Evolutionary conservation across 1,140 invertebrate species (phyloP), one percentile per base, ranked within the genome.

Genomic region (Doryteuthis pealeii): DNA sequence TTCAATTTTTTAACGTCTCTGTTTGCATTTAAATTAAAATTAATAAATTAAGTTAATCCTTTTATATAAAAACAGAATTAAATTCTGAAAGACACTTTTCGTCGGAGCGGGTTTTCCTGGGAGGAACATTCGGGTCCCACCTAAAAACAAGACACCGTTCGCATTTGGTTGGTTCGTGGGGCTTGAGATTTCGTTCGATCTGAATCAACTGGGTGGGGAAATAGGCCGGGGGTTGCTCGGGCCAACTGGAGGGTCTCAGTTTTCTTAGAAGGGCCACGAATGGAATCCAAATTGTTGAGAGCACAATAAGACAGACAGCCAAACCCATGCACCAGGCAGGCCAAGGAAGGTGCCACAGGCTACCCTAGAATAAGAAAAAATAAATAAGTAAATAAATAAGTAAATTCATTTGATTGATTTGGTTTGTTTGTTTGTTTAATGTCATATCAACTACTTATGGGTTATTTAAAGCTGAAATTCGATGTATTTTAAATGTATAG

Each of bases 321-420:
- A 96, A 92, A 15, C 88, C 91, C 87, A 96, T 90, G 14, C 95
- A 94, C 95, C 95, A 96, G 71, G 90, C 90, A 28, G 96, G 96
- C 88, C 96, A 97, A 26, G 87, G 87, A 8, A 90, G 91, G 54
- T 91, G 87, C 28, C 91, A 90, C 0, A 92, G 90, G 76, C 90
- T 87, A 73, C 93, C 94, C 94, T 95, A 84, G 54, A 85, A 83
- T 30, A 70, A 73, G 76, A 15, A 78, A 66, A 75, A 1, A 43
- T 68, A 69, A 68, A 49, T 68, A 15, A 8, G n/a, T n/a, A n/a
- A n/a, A n/a, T n/a, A n/a, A n/a, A n/a, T n/a, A n/a, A n/a, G n/a
- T n/a, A n/a, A n/a, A n/a, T n/a, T n/a, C n/a, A n/a, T n/a, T n/a
- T n/a, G n/a, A n/a, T n/a, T n/a, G n/a, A n/a, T n/a, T n/a, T n/a